Evolutionary conservation across 2,888 invertebrate genomes (phyloP), one percentile per base, ranked within the genome.

Genomic region (Ctenicera cuprea): DNA sequence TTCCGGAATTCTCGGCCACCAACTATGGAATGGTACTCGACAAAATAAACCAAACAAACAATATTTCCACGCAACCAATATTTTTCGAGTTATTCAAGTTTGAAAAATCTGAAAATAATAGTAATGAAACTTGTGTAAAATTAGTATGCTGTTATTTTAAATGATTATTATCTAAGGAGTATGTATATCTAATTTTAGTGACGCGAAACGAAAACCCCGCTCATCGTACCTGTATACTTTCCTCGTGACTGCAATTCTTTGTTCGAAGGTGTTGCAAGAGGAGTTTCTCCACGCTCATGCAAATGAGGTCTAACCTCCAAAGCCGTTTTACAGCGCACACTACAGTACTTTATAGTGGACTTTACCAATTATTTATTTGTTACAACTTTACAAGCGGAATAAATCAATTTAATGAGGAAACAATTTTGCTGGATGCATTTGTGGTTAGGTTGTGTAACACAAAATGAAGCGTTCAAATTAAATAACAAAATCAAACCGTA

Each of bases 211-310:
- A 9, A 8, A 9, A 33, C 33, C 33, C 33, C 33, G 33, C 33
- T 9, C 33, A 33, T 33, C 33, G 33, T 18, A 48, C 5, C 14
- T 45, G 43, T n/a, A 5, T 48, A 9, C 16, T 18, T 38, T 37
- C 45, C 50, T 71, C 64, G 71, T 71, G 71, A 71, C 71, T 65
- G 33, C 33, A 48, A 45, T 50, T 59, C 59, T 48, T 71, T 64
- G 71, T 64, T 52, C 54, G 22, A 41, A 71, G 54, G 22, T 65
- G 65, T 71, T 71, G 71, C 71, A 65, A 57, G 48, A 71, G 45
- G 18, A 38, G 52, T 71, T 71, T 65, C 71, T 65, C 48, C 59
- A 71, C 45, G 61, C 41, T 66, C 33, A 71, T 71, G 71, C 59
- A 65, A 71, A 65, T 71, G 45, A 64, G 33, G 43, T 45, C 26